A percentile compares a stretch with the other conserved stretches of the same genome.
Conservation (phyloP, 2,888 invertebrate species). For the Noctuana brunneofusca region DNA sequence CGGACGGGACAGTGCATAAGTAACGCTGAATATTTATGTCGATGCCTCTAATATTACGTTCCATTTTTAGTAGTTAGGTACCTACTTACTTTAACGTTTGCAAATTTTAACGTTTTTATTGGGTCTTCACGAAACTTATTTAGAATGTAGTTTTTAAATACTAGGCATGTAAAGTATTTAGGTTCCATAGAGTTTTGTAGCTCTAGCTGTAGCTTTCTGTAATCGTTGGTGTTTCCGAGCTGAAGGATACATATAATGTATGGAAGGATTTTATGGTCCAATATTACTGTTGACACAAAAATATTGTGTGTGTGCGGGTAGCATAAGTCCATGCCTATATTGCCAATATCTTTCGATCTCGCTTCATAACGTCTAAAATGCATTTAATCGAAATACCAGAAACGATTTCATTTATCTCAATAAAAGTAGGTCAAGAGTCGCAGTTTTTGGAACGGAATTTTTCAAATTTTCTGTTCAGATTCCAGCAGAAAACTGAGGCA, state of each 20-base stretch:
- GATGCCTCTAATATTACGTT: slow-evolving; percentile 64
- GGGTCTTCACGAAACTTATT: too few relatives aligned
- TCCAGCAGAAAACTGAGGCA: slow-evolving; percentile 24
- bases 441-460: slow-evolving; percentile 21
- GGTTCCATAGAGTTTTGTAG: too few relatives aligned
- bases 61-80: too few relatives aligned
- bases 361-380: not conserved
- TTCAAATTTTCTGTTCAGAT: slow-evolving; percentile 24
- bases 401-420: slow-evolving; percentile 4
- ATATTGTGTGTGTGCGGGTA: too few relatives aligned
- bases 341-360: slow-evolving; percentile 3
- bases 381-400: slow-evolving; percentile 3
- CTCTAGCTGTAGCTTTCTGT: too few relatives aligned
- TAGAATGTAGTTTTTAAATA: too few relatives aligned
- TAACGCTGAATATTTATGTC: slow-evolving; percentile 71
- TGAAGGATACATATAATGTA: too few relatives aligned
- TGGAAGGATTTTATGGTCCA: too few relatives aligned
- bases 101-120: too few relatives aligned
- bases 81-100: too few relatives aligned
- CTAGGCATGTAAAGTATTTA: too few relatives aligned
- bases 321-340: not conserved
- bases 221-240: too few relatives aligned
- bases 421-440: slow-evolving; percentile 18
- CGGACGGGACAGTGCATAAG: slow-evolving; percentile 64
- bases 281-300: not conserved